phyloP scores from a whole-genome alignment of 2,888 invertebrate species.

The Ichneumoninae sp. region DNA sequence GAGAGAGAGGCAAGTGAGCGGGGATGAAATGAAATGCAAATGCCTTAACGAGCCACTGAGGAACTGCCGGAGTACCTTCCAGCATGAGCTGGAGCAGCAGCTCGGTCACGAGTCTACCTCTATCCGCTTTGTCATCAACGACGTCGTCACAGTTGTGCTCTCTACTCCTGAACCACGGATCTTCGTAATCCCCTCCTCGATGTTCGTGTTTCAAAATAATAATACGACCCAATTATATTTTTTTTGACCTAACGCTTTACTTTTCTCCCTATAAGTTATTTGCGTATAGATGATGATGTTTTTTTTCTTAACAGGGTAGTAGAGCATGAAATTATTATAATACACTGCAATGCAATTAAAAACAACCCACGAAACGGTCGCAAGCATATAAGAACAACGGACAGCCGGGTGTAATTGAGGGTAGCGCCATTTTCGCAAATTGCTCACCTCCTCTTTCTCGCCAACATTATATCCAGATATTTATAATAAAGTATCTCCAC shows the following conservation, averaged over 20 bases:
- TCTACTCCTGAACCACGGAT: slow-evolving; percentile 50
- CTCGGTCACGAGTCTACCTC: slow-evolving; percentile 79
- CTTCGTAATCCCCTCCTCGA: slow-evolving; percentile 43
- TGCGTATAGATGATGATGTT: slow-evolving; percentile 55
- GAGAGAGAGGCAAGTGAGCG: slow-evolving; percentile 58
- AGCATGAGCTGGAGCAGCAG: slow-evolving; percentile 66
- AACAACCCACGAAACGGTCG: slow-evolving; percentile 56
- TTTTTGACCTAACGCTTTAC: slow-evolving; percentile 31
- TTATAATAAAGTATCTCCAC: slow-evolving; percentile 51
- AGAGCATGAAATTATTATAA: slow-evolving; percentile 65
- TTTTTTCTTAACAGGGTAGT: slow-evolving; percentile 49
- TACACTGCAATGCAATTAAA: slow-evolving; percentile 52
- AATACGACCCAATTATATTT: slow-evolving; percentile 30
- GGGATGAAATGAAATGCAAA: slow-evolving; percentile 84
- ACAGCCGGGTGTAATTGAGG: slow-evolving; percentile 61
- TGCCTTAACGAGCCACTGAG: slow-evolving; percentile 84
- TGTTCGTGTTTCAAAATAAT: slow-evolving; percentile 50
- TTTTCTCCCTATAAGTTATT: slow-evolving; percentile 37
- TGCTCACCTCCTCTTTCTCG: slow-evolving; percentile 62
- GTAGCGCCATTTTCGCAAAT: slow-evolving; percentile 64
- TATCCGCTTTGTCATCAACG: slow-evolving; percentile 79
- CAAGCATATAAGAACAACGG: slow-evolving; percentile 31
- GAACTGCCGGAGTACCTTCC: slow-evolving; percentile 81
- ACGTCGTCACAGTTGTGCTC: slow-evolving; percentile 71
- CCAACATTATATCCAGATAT: slow-evolving; percentile 38